phyloP scores from a whole-genome alignment of 2,888 invertebrate genomes.

The Parnassius glacialis region DNA sequence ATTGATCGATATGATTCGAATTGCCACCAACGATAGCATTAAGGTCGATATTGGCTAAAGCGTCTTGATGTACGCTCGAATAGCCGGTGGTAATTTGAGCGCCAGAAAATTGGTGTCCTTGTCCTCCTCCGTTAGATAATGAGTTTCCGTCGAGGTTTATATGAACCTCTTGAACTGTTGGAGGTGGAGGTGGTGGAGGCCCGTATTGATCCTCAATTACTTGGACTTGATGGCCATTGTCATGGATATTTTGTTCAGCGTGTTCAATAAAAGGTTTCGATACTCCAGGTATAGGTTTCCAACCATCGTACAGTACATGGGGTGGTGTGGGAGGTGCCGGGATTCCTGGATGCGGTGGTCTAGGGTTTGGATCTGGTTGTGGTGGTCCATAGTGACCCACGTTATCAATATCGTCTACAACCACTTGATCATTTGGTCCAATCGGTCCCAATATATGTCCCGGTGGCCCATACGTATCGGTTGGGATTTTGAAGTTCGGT shows the following conservation, averaged over 20 bases:
- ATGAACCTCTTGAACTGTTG: conserved; percentile 49
- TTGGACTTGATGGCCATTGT: conserved; percentile 37
- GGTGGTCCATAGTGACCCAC: conserved; percentile 80
- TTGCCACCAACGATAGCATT: conserved; percentile 70
- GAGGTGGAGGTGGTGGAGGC: conserved; percentile 60
- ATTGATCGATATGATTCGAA: conserved; percentile 72
- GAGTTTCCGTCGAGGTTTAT: conserved; percentile 50
- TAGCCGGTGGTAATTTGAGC: conserved; percentile 66
- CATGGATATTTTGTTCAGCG: conserved; percentile 27
- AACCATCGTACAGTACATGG: conserved; percentile 89
- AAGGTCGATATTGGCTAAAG: conserved; percentile 62
- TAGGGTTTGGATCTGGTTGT: conserved; percentile 80
- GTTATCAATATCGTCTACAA: conserved; percentile 57
- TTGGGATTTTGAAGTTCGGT: conserved; percentile 67
- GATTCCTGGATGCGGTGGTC: conserved; percentile 84
- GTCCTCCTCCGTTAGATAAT: conserved; percentile 41
- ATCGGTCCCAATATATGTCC: conserved; percentile 62
- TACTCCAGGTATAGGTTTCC: conserved; percentile 90
- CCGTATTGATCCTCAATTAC: conserved; percentile 52
- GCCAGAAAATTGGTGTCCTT: conserved; percentile 36
- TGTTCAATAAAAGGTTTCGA: conserved; percentile 64
- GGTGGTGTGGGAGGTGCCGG: conserved; percentile 88
- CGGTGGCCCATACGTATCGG: conserved; percentile 73
- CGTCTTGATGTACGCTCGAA: conserved; percentile 72
- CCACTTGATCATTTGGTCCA: conserved; percentile 63